phyloP scores from a whole-genome alignment of 2,113 vertebrate species.

The Zeus faber region DNA sequence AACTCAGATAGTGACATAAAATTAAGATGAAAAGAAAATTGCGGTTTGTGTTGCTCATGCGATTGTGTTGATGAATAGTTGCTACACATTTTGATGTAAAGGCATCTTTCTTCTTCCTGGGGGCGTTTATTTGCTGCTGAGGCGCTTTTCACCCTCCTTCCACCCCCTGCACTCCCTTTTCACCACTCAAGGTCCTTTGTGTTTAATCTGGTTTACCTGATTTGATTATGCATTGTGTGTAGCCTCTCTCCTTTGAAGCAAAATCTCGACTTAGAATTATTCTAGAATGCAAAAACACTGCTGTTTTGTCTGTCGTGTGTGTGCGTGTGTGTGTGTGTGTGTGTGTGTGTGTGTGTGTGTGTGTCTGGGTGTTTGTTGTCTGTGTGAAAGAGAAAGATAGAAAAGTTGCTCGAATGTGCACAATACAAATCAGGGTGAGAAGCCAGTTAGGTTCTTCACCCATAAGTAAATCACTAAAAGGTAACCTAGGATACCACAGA shows the following conservation, averaged over 20 bases:
- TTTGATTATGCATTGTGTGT: background rate
- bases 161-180: background rate
- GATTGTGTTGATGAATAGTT: no score
- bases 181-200: background rate
- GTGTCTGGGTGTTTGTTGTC: background rate
- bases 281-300: no score
- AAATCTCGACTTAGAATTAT: no score
- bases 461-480: no score
- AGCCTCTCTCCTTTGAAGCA: no score
- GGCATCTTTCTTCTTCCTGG: background rate
- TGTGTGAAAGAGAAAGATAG: background rate
- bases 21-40: no score
- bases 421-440: no score
- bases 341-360: background rate
- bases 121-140: background rate
- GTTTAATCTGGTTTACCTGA: background rate
- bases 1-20: no score
- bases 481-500: no score
- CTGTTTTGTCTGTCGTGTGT: slow-evolving; percentile 2
- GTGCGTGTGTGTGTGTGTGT: background rate
- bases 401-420: no score
- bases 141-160: slow-evolving; percentile 1
- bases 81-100: background rate
- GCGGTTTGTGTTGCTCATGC: no score
- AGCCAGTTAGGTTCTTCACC: no score